phyloP scores from a whole-genome alignment of 2,888 invertebrate species.

The Cephonodes hylas region DNA sequence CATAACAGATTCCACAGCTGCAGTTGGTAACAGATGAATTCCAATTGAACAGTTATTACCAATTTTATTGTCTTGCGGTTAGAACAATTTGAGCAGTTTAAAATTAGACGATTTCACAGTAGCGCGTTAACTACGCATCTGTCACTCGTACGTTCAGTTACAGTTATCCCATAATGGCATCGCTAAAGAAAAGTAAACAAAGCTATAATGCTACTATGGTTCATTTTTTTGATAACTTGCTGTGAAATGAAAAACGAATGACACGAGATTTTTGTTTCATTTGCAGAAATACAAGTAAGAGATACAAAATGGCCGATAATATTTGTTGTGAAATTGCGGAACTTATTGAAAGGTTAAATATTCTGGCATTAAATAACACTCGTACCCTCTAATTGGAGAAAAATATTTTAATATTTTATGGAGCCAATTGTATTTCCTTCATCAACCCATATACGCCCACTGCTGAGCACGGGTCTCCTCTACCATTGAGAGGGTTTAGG shows the following conservation, averaged over 20 bases:
- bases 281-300: neutral
- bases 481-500: too few relatives aligned
- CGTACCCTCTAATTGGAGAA: too few relatives aligned
- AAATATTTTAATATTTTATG: too few relatives aligned
- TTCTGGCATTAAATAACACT: too few relatives aligned
- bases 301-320: too few relatives aligned
- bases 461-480: too few relatives aligned
- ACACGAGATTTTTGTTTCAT: slow-evolving; percentile 17
- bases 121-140: slow-evolving; percentile 20
- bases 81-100: neutral
- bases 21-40: neutral
- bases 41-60: neutral
- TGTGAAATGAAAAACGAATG: slow-evolving; percentile 47
- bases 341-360: neutral
- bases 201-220: slow-evolving; percentile 37
- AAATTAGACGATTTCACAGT: neutral
- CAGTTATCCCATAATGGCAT: slow-evolving; percentile 40
- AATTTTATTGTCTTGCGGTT: neutral
- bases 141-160: slow-evolving; percentile 38
- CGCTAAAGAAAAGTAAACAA: slow-evolving; percentile 33
- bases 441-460: too few relatives aligned
- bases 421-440: too few relatives aligned
- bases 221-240: slow-evolving; percentile 40
- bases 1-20: neutral
- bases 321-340: neutral